phyloP scores from a whole-genome alignment of 2,888 invertebrate genomes.

The Phytoseiulus persimilis region DNA sequence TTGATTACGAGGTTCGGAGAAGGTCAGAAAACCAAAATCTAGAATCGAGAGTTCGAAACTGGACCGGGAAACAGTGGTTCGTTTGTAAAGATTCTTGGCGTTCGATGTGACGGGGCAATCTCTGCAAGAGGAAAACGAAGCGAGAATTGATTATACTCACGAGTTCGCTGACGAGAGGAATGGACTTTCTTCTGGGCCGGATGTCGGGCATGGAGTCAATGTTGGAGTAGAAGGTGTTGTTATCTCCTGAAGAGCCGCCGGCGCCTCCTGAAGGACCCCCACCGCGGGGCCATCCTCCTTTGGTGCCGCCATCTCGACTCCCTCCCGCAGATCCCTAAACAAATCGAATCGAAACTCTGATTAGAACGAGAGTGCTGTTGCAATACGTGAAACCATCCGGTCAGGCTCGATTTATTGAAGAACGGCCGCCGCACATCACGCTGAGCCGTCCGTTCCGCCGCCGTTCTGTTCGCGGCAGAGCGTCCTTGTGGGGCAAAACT shows the following conservation, averaged over 20 bases:
- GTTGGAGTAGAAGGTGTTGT: conserved; percentile 98
- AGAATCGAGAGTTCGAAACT: too few species aligned
- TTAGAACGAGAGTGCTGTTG: neutral
- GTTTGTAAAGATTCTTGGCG: too few species aligned
- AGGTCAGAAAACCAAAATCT: too few species aligned
- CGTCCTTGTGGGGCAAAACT: neutral
- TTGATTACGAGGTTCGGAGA: too few species aligned
- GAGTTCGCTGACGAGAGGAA: conserved; percentile 95
- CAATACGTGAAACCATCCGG: neutral
- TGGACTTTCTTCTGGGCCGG: conserved; percentile 88
- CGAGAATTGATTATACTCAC: conserved; percentile 77
- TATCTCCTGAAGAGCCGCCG: conserved; percentile 58
- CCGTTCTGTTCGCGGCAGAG: neutral
- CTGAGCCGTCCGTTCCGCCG: neutral
- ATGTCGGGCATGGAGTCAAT: conserved; percentile 99
- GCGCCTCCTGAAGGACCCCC: conserved; percentile 24
- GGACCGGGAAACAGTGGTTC: too few species aligned
- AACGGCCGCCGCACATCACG: neutral
- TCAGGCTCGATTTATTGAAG: neutral
- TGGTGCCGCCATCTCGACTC: conserved; percentile 38
- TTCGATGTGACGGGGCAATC: too few species aligned
- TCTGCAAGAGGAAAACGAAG: too few species aligned
- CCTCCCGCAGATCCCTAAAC: conserved; percentile 41
- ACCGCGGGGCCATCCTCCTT: conserved; percentile 29
- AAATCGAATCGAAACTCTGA: neutral